Conservation (phyloP, 2,797 vertebrate species). For the Podarcis lilfordi region DNA sequence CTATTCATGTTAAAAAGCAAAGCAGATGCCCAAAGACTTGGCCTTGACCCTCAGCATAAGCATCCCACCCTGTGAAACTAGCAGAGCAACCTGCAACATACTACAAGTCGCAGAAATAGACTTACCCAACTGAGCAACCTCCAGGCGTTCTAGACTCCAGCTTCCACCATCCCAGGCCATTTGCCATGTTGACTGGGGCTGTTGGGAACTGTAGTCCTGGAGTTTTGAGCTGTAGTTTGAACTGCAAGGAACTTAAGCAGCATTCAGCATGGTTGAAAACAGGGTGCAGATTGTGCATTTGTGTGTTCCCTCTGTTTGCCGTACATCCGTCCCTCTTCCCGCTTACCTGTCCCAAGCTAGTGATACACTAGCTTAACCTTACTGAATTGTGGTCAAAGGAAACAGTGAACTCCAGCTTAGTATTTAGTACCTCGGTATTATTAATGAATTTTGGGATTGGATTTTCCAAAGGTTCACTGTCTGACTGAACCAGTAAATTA, state of each 20-base stretch:
- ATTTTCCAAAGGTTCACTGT: conserved; percentile 57
- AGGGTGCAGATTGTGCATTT: not conserved
- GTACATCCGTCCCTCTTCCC: not conserved
- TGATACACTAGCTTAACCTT: conserved; percentile 37
- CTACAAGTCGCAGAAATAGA: not conserved
- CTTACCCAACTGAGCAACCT: not conserved
- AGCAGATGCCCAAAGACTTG: too few species aligned
- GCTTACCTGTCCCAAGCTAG: conserved; percentile 40
- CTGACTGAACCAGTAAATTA: conserved; percentile 60
- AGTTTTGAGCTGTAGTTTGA: not conserved
- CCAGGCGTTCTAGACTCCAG: not conserved
- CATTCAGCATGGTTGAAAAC: not conserved
- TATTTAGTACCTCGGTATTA: conserved; percentile 57
- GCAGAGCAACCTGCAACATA: too few species aligned
- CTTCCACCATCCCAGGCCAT: not conserved
- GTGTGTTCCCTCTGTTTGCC: not conserved
- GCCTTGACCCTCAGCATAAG: too few species aligned
- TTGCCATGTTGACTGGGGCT: not conserved
- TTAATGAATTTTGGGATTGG: conserved; percentile 66
- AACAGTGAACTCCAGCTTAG: conserved; percentile 49
- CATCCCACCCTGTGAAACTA: too few species aligned
- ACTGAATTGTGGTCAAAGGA: conserved; percentile 41
- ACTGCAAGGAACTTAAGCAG: not conserved
- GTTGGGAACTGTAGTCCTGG: not conserved
- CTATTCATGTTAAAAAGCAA: too few species aligned